Conservation (phyloP, 2,113 vertebrate genomes). For the Cranoglanis bouderius region DNA sequence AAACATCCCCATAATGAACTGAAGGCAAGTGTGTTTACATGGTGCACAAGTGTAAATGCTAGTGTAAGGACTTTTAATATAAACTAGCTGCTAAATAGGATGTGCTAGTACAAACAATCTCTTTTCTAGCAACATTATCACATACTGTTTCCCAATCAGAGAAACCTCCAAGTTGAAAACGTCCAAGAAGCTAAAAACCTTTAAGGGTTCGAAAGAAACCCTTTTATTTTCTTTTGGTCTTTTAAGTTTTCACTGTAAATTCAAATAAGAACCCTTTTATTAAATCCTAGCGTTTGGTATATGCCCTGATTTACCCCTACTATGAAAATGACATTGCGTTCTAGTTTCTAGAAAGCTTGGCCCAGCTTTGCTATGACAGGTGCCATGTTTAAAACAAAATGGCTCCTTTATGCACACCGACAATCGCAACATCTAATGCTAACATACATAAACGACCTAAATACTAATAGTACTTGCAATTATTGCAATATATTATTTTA, state of each 20-base stretch:
- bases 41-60: not conserved
- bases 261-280: not conserved
- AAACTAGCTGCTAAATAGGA: not conserved
- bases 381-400: constrained; percentile 60
- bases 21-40: not conserved
- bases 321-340: not conserved
- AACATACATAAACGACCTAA: constrained; percentile 21
- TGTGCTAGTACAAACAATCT: not conserved
- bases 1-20: not conserved
- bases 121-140: not conserved
- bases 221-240: not conserved
- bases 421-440: constrained; percentile 29
- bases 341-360: not conserved
- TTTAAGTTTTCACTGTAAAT: not conserved
- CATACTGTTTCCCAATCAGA: not conserved
- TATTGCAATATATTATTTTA: constrained; percentile 50
- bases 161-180: not conserved
- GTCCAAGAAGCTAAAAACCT: not conserved
- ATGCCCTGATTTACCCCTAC: not conserved
- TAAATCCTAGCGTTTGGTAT: constrained; percentile 1
- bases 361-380: constrained; percentile 43
- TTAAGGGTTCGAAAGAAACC: not conserved
- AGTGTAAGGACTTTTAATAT: not conserved
- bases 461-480: constrained; percentile 49
- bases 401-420: constrained; percentile 41